phyloP scores from a whole-genome alignment of 2,888 invertebrate species.

The Hydrotaea diabolus region DNA sequence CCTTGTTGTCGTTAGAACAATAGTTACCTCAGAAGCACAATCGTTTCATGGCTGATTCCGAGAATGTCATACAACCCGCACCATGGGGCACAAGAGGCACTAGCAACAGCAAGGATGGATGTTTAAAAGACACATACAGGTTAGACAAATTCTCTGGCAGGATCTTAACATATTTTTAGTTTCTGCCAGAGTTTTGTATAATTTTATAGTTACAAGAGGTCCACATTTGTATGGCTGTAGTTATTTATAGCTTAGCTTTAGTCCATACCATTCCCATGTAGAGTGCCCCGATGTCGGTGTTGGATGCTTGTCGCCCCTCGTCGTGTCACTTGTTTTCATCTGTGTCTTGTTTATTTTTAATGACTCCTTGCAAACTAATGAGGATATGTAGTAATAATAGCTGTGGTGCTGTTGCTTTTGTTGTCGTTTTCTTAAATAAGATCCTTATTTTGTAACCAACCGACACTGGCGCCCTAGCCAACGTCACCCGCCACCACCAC shows the following conservation, averaged over 20 bases:
- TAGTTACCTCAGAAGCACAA: conserved; percentile 8
- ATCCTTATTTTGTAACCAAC: conserved; percentile 21
- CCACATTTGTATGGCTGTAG: no score
- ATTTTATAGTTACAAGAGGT: no score
- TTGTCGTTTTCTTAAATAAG: conserved; percentile 34
- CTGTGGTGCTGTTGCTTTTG: conserved; percentile 47
- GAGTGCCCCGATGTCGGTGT: background rate
- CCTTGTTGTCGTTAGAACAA: conserved; percentile 6
- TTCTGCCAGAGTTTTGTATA: no score
- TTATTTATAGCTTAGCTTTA: no score
- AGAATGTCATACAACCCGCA: background rate
- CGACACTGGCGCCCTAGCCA: background rate
- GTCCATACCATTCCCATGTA: background rate
- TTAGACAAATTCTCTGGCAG: no score
- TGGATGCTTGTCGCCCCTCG: background rate
- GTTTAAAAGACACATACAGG: no score
- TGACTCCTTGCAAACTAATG: conserved; percentile 61
- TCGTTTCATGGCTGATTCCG: background rate
- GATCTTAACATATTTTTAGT: no score
- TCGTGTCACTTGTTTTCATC: conserved; percentile 23
- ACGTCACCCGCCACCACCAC: background rate
- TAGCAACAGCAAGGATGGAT: no score
- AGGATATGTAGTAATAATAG: conserved; percentile 55
- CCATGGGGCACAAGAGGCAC: background rate
- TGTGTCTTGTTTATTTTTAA: conserved; percentile 59